Base-by-base conservation (phyloP, 23 tunicate genomes). In the Ciona savignyi region DNA sequence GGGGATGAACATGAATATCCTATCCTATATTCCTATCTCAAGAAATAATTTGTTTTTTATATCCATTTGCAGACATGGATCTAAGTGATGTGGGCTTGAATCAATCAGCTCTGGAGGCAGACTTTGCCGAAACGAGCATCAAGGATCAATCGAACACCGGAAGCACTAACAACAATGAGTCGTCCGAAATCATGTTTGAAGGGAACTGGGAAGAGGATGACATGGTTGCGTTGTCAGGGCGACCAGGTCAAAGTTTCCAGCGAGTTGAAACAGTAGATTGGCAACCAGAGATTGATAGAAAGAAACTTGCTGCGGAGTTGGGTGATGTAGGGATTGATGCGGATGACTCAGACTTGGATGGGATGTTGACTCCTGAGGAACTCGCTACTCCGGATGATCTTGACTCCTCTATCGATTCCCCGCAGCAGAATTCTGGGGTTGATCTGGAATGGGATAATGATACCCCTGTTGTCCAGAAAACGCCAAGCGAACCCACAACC, bases 371-470 rank as follows among this genome's bases (percentile, higher is more conserved):
- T 60, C 80, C 84, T 27, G 95, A 87, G 34, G 95, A 87, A 61
- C 51, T 87, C 11, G 32, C 72, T 15, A 71, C 86, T 30, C 78
- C 82, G 0, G 82, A 77, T 34, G 95, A 81, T 70, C 66, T 81
- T 34, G 80, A 62, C 25, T 86, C 93, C 0, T 62, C 72, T 21
- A 73, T 76, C 2, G 75, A 70, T 29, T 70, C 72, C 61, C 82
- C 84, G 6, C 77, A 70, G 29, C 69, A 67, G 22, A 33, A 65
- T 42, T 63, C 78, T 77, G 84, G 86, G 0, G 70, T 77, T 67
- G 96, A 88, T 66, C 61, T 88, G 34, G 96, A 88, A 51, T 88
- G 96, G 96, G 96, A 88, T 35, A 82, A 88, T 66, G 96, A 88
- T 35, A 88, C 87, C 1, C 88, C 84, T 15, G 74, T 86, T 63